phyloP scores from a whole-genome alignment of 2,797 vertebrate species.

The Cossypha niveicapilla region DNA sequence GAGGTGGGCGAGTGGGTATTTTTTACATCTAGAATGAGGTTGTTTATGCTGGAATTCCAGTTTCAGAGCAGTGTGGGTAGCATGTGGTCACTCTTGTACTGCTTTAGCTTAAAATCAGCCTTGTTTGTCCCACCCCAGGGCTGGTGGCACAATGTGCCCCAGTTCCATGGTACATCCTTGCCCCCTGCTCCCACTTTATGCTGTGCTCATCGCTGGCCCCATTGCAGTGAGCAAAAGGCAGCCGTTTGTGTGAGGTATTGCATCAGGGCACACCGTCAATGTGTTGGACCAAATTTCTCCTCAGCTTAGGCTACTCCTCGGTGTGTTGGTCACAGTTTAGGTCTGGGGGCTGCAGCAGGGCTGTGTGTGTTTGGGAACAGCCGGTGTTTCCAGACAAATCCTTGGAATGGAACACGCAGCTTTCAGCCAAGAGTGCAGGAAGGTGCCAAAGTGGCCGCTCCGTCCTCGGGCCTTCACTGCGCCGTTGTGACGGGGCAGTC shows the following conservation, averaged over 20 bases:
- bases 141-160: accelerated
- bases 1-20: not conserved
- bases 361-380: not conserved
- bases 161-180: accelerated
- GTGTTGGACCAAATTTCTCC: not conserved
- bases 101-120: not conserved
- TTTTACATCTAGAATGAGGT: not conserved
- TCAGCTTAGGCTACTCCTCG: not conserved
- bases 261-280: accelerated
- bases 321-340: accelerated
- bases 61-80: accelerated
- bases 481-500: accelerated
- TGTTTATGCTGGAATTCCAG: not conserved
- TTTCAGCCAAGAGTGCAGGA: accelerated
- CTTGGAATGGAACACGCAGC: accelerated
- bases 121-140: not conserved
- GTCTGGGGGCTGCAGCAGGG: not conserved
- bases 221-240: accelerated
- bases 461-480: accelerated
- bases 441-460: accelerated
- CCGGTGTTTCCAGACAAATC: accelerated
- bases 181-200: accelerated
- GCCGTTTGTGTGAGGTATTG: accelerated
- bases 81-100: accelerated
- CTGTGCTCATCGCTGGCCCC: accelerated